These are phyloP conservation scores for Ptychochromis oligacanthus DNA, from an alignment of 2,113 vertebrate genomes.

Conservation along the genomic window DNA sequence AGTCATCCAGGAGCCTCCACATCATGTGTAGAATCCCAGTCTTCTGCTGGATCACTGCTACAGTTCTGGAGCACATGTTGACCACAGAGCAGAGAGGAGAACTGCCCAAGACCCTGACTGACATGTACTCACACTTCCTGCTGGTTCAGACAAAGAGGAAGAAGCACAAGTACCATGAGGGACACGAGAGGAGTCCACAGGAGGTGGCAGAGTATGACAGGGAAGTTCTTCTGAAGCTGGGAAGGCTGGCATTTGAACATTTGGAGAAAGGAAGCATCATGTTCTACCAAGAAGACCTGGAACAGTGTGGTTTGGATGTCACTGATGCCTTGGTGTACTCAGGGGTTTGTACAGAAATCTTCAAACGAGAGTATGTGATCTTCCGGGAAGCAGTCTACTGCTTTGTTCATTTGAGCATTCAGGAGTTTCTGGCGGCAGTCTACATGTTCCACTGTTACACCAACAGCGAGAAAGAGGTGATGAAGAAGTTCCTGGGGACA, in stretches of 20 bases:
- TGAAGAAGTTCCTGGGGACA: background rate
- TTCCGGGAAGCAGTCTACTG: conserved; percentile 36
- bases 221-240: conserved; percentile 42
- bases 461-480: background rate
- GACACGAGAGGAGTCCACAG: background rate
- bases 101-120: conserved; percentile 44
- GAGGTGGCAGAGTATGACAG: background rate
- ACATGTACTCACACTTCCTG: conserved; percentile 47
- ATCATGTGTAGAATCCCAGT: conserved; percentile 45
- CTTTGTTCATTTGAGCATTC: conserved; percentile 53
- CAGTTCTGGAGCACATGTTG: conserved; percentile 44
- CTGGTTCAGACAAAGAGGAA: conserved; percentile 37
- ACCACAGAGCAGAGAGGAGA: conserved; percentile 8
- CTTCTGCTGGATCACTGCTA: conserved; percentile 28
- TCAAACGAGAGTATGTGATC: conserved; percentile 28
- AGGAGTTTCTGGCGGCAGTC: conserved; percentile 49
- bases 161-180: conserved; percentile 19
- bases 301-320: conserved; percentile 41
- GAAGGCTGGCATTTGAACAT: conserved; percentile 44
- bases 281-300: conserved; percentile 58
- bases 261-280: conserved; percentile 24
- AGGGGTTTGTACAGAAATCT: conserved; percentile 42
- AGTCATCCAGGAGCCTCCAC: conserved; percentile 24
- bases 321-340: conserved; percentile 28
- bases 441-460: background rate